phyloP scores from a whole-genome alignment of 2,888 invertebrate species.

The Agrotis exclamationis region DNA sequence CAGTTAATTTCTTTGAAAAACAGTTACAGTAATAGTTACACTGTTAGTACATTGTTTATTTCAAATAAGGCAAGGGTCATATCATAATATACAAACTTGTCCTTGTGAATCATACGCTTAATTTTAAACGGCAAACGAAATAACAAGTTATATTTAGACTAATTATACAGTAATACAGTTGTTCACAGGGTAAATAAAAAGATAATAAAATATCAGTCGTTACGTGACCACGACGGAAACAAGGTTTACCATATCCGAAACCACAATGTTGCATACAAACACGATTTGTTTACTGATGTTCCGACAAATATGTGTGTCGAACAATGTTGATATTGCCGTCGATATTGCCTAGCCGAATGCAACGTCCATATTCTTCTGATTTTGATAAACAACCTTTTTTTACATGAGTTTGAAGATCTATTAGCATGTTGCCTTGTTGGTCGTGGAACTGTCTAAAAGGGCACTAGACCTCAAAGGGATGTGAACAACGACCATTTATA shows the following conservation, averaged over 20 bases:
- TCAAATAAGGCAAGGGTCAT: background rate
- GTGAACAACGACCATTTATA: too few relatives aligned
- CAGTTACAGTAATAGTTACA: too few relatives aligned
- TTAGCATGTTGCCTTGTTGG: too few relatives aligned
- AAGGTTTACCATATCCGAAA: slow-evolving; percentile 50
- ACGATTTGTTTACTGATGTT: slow-evolving; percentile 49
- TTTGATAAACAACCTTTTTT: slow-evolving; percentile 18
- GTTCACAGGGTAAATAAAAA: slow-evolving; percentile 52
- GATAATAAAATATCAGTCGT: slow-evolving; percentile 61
- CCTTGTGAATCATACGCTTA: background rate
- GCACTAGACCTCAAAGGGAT: too few relatives aligned
- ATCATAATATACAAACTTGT: slow-evolving; percentile 5
- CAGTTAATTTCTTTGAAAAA: slow-evolving; percentile 1
- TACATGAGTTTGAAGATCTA: background rate
- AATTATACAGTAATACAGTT: slow-evolving; percentile 25
- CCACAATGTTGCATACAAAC: slow-evolving; percentile 46
- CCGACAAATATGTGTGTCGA: slow-evolving; percentile 37
- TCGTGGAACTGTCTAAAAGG: too few relatives aligned
- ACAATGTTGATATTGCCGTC: too few relatives aligned
- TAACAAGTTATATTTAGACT: background rate
- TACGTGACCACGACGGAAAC: slow-evolving; percentile 56
- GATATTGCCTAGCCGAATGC: slow-evolving; percentile 23
- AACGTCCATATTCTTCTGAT: slow-evolving; percentile 14
- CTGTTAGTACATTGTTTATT: too few relatives aligned
- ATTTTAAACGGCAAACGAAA: slow-evolving; percentile 2